Base-by-base conservation (phyloP, 2,797 vertebrate genomes). In the Amblyraja radiata region DNA sequence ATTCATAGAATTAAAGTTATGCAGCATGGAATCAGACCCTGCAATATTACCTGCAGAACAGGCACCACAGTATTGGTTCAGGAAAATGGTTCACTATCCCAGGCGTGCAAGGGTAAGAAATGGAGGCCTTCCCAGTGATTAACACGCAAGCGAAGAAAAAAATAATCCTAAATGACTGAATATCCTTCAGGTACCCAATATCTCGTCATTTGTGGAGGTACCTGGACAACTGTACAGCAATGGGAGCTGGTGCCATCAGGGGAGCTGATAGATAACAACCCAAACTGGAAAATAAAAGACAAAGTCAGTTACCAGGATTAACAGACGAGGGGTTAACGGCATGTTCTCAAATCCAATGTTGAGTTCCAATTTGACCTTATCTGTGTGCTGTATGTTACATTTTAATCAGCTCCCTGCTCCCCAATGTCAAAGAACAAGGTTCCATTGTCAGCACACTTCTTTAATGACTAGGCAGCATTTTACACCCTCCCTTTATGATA, bases 371-470 rank as follows among this genome's bases (percentile, higher is more conserved):
- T 74, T 65, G 65, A 63, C 36, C 90, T 92, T 92, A 92, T 92
- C 90, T 92, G 58, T 58, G 90, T 76, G 90, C 39, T 92, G 71
- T n/a, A 92, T 74, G 90, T 76, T 92, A 76, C 39, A 92, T 25
- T 92, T 92, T 92, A 92, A 90, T 92, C 90, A 92, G 90, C 39
- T 92, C 68, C 71, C 90, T 68, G 71, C 71, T 74, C 39, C 39
- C 65, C 90, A 92, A 58, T 92, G 90, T 92, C 90, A 92, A 46
- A 92, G 90, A 92, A 92, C 90, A 92, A 92, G 90, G 90, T 39
- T 54, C 90, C 28, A 92, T 92, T 92, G 90, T 92, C 90, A 76
- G 90, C 71, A 16, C 71, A 92, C 90, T 92, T 92, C 71, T 74
- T 73, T 76, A 92, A 74, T 92, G 39, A 88, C 90, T 28, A 58